Evolutionary conservation across 2,797 vertebrate species (phyloP).

Genomic region (Hapalemur alaotrensis): DNA sequence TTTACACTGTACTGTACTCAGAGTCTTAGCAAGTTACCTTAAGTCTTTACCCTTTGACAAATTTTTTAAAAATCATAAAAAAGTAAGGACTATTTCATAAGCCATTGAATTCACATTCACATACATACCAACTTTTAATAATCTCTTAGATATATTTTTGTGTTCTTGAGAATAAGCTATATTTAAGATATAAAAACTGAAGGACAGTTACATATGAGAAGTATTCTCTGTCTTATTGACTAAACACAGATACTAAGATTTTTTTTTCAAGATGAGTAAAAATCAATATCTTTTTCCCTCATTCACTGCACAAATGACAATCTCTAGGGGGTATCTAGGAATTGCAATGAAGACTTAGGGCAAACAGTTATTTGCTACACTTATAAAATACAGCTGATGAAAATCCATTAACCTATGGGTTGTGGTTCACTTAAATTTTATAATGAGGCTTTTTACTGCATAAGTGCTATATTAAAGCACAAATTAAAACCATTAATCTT

Average conservation of each 20-base stretch:
- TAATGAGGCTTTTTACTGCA: slow-evolving; percentile 83
- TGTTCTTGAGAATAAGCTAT: too few species aligned
- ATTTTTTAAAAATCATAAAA: background rate
- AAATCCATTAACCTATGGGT: slow-evolving; percentile 86
- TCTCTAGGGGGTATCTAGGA: slow-evolving; percentile 81
- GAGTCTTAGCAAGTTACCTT: background rate
- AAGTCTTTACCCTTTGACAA: background rate
- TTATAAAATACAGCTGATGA: slow-evolving; percentile 86
- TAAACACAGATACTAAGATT: slow-evolving; percentile 71
- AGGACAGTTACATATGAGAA: background rate
- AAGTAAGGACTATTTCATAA: background rate
- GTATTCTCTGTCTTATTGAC: slow-evolving; percentile 34
- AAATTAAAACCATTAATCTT: slow-evolving; percentile 88
- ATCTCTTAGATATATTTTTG: background rate
- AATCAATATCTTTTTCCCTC: slow-evolving; percentile 74
- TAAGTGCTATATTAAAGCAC: slow-evolving; percentile 84
- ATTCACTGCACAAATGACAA: slow-evolving; percentile 65
- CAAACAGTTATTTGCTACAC: slow-evolving; percentile 86
- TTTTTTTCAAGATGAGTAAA: slow-evolving; percentile 80
- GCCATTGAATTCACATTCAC: background rate
- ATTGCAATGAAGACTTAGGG: slow-evolving; percentile 77
- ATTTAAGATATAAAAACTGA: background rate
- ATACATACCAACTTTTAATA: background rate
- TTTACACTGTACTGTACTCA: background rate
- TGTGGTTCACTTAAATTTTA: slow-evolving; percentile 85